Evolutionary conservation across 1,140 invertebrate species (phyloP).

Genomic region (Trichomalopsis sarcophagae): DNA sequence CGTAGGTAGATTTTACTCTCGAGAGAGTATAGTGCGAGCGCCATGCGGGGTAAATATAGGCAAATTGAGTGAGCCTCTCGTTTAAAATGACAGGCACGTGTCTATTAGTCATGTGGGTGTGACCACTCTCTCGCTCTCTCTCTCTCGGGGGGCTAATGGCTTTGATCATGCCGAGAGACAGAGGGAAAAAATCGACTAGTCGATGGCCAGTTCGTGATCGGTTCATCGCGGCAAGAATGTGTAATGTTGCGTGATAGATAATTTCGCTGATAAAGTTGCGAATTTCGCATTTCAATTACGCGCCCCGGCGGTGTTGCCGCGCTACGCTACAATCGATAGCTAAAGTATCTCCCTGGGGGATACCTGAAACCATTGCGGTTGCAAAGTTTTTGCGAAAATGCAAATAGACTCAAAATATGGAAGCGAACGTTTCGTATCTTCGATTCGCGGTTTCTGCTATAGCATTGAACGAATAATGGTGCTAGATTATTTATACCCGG

Average conservation of each 20-base stretch:
- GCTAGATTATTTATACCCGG: background rate
- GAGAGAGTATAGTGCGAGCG: background rate
- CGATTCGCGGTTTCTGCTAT: background rate
- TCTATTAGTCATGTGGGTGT: background rate
- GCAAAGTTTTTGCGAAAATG: too few species aligned
- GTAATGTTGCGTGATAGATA: background rate
- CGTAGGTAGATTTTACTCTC: too few species aligned
- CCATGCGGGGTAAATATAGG: background rate
- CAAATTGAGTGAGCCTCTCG: background rate
- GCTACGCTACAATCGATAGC: too few species aligned
- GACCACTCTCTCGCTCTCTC: background rate
- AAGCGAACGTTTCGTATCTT: background rate
- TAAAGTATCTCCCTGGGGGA: too few species aligned
- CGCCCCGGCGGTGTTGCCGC: too few species aligned
- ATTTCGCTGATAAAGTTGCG: conserved; percentile 8
- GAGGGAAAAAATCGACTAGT: background rate
- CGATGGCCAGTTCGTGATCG: background rate
- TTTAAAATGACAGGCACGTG: background rate
- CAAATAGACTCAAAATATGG: background rate
- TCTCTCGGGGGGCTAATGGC: background rate
- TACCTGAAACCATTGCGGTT: too few species aligned
- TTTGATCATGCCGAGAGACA: background rate
- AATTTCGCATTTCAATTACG: conserved; percentile 1
- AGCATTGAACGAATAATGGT: background rate
- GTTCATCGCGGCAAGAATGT: background rate